These are phyloP conservation scores for Neoniphon sammara DNA, from an alignment of 2,797 vertebrate genomes.

Conservation along the genomic window DNA sequence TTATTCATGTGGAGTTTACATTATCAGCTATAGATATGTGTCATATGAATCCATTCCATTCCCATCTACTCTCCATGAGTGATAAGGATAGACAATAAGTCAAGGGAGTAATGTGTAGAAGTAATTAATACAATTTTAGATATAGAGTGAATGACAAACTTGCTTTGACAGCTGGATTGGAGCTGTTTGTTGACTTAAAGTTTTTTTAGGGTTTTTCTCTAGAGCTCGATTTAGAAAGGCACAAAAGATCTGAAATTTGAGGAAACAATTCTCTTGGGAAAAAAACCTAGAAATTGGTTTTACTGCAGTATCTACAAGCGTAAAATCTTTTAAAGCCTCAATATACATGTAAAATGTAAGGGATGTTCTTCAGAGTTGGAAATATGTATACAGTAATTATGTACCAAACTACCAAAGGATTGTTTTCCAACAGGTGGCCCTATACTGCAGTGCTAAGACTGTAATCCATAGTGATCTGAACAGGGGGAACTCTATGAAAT, in stretches of 20 bases:
- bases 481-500: neutral
- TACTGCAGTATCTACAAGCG: neutral
- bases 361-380: neutral
- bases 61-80: constrained; percentile 11
- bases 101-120: constrained; percentile 15
- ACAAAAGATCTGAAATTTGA: constrained; percentile 50
- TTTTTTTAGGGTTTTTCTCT: constrained; percentile 17
- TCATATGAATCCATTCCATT: constrained; percentile 21
- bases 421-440: neutral
- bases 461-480: neutral
- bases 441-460: neutral
- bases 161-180: constrained; percentile 24
- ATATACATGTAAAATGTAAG: neutral
- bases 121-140: neutral
- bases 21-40: constrained; percentile 7
- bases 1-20: constrained; percentile 14
- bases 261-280: neutral
- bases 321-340: neutral
- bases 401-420: neutral
- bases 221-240: constrained; percentile 58
- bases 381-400: neutral
- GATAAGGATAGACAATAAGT: constrained; percentile 17
- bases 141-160: constrained; percentile 14
- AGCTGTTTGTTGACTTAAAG: constrained; percentile 34
- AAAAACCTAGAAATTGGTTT: neutral